Evolutionary conservation across 2,113 vertebrate genomes (phyloP), one percentile per base, ranked within the genome.

Genomic region (Mustelus asterias): DNA sequence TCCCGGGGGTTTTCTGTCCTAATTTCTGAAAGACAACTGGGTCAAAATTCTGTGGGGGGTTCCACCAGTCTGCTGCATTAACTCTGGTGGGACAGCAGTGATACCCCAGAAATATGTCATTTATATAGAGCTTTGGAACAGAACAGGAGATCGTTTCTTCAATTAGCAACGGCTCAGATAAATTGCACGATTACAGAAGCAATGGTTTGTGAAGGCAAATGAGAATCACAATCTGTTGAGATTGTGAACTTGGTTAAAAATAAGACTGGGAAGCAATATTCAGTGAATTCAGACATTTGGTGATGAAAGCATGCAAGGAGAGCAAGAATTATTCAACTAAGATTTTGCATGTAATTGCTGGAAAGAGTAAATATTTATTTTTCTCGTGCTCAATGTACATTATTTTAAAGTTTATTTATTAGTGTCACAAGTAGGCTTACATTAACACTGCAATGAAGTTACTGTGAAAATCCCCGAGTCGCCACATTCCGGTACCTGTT

Each of bases 1-100:
- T 93, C 60, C 60, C n/a, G 37, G 89, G 16, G 18, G 7, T 92
- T 33, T 37, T 16, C 60, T 67, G 60, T 37, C 89, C 89, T 65
- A 37, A 67, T 65, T 93, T 65, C 33, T 93, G 89, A 93, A 65
- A 37, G 89, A 37, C n/a, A 93, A 93, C 33, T 93, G 63, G 33
- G 86, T 89, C 60, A 63, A 65, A 93, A 93, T 65, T 93, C 29
- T 65, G 60, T 22, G 8, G 63, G 63, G 48, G 16, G 60, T 67
- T 65, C 89, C 54, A 18, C 29, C 58, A 92, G 33, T 93, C 18
- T 65, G 16, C n/a, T 67, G 29, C 60, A 93, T n/a, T 37, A 67
- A 93, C n/a, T 92, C n/a, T 37, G 14, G 37, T 22, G 8, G 18
- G 16, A 93, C 37, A 65, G 14, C 60, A 65, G 29, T 33, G 33